phyloP scores from a whole-genome alignment of 2,888 invertebrate species.

The Chrysina gloriosa region DNA sequence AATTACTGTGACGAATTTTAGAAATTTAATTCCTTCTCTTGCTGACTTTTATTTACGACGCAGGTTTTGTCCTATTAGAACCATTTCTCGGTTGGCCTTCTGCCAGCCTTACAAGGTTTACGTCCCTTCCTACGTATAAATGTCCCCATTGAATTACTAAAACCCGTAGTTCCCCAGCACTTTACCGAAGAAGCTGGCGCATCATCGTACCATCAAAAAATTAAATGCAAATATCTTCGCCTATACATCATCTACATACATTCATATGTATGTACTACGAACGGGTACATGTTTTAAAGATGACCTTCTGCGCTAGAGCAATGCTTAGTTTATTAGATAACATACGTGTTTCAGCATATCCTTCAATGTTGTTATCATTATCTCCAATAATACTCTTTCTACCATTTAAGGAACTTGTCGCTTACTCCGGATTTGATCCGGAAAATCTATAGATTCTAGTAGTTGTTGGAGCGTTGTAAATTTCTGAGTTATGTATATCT shows the following conservation, averaged over 20 bases:
- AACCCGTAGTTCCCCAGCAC: background rate
- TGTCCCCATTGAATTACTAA: background rate
- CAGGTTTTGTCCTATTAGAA: background rate
- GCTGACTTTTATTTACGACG: conserved; percentile 4
- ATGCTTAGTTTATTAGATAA: too few species aligned
- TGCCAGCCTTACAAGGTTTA: background rate
- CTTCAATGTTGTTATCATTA: conserved; percentile 59
- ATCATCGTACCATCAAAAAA: background rate
- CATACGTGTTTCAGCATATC: conserved; percentile 60
- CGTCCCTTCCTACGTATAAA: background rate
- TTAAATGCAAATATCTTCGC: background rate
- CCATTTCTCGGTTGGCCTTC: background rate
- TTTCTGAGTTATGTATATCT: conserved; percentile 76
- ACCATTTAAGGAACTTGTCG: conserved; percentile 80
- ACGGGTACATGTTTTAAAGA: background rate
- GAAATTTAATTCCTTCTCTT: background rate
- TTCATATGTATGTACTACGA: too few species aligned
- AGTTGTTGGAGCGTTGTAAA: conserved; percentile 79
- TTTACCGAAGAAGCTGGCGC: background rate
- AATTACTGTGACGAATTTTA: background rate
- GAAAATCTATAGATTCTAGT: conserved; percentile 82
- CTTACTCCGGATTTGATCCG: conserved; percentile 81
- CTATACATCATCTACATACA: background rate
- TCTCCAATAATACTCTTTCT: conserved; percentile 69
- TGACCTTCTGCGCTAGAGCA: background rate